phyloP scores from a whole-genome alignment of 2,113 vertebrate species.

The Rhipidura dahli region DNA sequence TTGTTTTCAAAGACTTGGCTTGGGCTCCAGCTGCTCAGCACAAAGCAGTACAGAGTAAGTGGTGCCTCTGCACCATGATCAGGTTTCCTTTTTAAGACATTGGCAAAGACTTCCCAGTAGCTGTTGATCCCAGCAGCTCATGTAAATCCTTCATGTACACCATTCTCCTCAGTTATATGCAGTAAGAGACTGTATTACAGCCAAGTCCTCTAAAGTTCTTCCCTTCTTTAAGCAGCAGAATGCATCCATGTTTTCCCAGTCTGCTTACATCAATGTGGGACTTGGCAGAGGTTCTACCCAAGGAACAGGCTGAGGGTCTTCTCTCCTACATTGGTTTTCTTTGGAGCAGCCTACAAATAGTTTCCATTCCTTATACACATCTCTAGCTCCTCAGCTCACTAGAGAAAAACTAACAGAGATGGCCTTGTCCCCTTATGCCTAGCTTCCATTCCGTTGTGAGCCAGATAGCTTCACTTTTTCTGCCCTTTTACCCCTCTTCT shows the following conservation, averaged over 20 bases:
- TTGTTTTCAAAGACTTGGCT: not conserved
- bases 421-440: not conserved
- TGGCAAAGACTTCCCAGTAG: conserved; percentile 6
- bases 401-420: not conserved
- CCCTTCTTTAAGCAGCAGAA: not conserved
- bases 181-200: not conserved
- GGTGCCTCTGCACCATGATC: not conserved
- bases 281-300: not conserved
- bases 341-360: not conserved
- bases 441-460: not conserved
- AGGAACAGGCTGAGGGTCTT: not conserved
- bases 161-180: not conserved
- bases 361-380: not conserved
- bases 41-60: not conserved
- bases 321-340: not conserved
- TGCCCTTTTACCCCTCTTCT: not conserved
- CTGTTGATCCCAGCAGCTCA: not conserved
- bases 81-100: not conserved
- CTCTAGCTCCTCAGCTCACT: not conserved
- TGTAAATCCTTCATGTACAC: not conserved
- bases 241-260: not conserved
- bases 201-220: not conserved
- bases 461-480: not conserved
- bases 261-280: not conserved
- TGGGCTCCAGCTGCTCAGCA: not conserved